Conservation (phyloP, 2,797 vertebrate species). For the Anguilla megastoma region DNA sequence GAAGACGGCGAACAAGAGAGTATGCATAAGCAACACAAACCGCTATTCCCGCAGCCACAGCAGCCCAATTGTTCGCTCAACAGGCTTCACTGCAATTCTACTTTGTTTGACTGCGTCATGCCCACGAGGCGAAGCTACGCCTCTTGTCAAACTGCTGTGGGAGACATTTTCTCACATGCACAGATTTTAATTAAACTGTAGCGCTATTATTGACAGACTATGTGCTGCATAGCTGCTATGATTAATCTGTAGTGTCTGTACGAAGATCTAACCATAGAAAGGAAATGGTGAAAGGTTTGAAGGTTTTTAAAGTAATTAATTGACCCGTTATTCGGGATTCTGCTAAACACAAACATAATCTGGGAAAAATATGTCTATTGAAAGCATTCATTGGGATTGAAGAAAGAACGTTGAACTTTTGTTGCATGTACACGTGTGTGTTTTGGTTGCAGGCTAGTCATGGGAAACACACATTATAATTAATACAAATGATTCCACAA, state of each 20-base stretch:
- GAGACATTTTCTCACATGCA: neutral
- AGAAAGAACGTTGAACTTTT: neutral
- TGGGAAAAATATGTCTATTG: neutral
- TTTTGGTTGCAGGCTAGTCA: neutral
- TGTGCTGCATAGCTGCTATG: neutral
- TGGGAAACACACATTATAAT: neutral
- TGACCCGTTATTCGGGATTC: neutral
- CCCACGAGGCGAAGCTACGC: conserved; percentile 17
- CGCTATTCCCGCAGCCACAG: neutral
- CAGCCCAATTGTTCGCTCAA: conserved; percentile 16
- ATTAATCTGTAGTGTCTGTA: neutral
- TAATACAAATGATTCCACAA: neutral
- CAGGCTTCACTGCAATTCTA: conserved; percentile 3
- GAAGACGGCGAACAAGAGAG: neutral
- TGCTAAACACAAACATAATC: neutral
- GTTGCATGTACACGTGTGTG: neutral
- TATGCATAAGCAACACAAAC: neutral
- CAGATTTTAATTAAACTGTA: neutral
- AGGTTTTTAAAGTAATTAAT: neutral
- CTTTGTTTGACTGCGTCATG: conserved; percentile 23
- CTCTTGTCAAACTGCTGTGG: neutral
- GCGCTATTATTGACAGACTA: neutral
- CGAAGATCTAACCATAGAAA: neutral
- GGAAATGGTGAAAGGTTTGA: neutral
- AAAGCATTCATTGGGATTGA: neutral